These are phyloP conservation scores for Drosophila sproati DNA, from an alignment of 1,140 invertebrate species.

Conservation along the genomic window DNA sequence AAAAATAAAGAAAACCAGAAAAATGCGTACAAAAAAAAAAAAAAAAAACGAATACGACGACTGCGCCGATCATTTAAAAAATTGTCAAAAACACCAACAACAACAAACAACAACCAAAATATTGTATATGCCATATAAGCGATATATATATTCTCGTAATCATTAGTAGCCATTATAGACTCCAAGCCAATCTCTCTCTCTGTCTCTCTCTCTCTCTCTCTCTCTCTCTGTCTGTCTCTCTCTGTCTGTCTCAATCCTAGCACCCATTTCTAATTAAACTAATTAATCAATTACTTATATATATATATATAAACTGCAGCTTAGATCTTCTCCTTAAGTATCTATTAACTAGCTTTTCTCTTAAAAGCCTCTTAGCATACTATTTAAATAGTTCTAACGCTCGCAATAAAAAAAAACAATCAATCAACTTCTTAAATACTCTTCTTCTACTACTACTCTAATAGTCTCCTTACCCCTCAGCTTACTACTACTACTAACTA, in stretches of 20 bases:
- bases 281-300: background rate
- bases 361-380: slow-evolving; percentile 8
- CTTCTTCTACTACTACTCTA: slow-evolving; percentile 17
- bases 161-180: slow-evolving; percentile 55
- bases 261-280: slow-evolving; percentile 23
- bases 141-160: slow-evolving; percentile 54
- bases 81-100: slow-evolving; percentile 4
- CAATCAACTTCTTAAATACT: slow-evolving; percentile 7
- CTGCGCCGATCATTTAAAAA: slow-evolving; percentile 65
- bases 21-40: slow-evolving; percentile 20
- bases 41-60: slow-evolving; percentile 61
- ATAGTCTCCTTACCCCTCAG: background rate
- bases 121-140: slow-evolving; percentile 50
- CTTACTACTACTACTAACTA: slow-evolving; percentile 18
- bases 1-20: slow-evolving; percentile 36
- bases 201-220: slow-evolving; percentile 25
- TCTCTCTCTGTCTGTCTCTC: slow-evolving; percentile 18
- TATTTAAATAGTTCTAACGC: background rate
- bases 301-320: slow-evolving; percentile 10
- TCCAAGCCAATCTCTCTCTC: slow-evolving; percentile 40
- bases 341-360: slow-evolving; percentile 14
- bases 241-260: slow-evolving; percentile 15
- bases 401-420: background rate
- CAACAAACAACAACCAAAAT: slow-evolving; percentile 25
- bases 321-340: slow-evolving; percentile 19